Evolutionary conservation across 2,888 invertebrate genomes (phyloP), one percentile per base, ranked within the genome.

Genomic region (Melieria picta): DNA sequence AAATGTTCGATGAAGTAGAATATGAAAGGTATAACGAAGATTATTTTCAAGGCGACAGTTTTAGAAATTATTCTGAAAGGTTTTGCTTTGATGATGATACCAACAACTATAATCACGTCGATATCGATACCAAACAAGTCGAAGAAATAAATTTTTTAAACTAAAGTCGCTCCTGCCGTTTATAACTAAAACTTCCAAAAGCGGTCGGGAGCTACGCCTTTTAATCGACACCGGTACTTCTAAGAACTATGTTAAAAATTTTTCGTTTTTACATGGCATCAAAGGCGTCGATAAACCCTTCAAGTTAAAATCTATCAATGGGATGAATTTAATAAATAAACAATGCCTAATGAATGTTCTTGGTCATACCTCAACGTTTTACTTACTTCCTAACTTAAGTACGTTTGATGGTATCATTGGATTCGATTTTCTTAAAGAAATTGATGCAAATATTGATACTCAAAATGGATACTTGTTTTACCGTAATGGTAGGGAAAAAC

Each of bases 181-280:
- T 30, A 13, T 56, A 10, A 13, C 56, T 56, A 30, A 10, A 7
- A 69, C 66, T 11, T 13, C 9, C 5, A 30, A 10, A 11, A 61
- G 45, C 30, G 60, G 60, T 11, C 43, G 13, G 60, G 45, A 61
- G 45, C 60, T 63, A 69, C 69, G 64, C 45, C 68, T 74, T 60
- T 64, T 65, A 50, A 62, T 74, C 16, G 75, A 75, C 43, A 64
- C 64, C 42, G 70, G 73, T 47, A 56, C 71, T 13, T 47, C 70
- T 4, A 74, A 74, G 73, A 75, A 65, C 61, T 75, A 74, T 62
- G 65, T 74, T 1, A 73, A n/a, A 57, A 50, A 72, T 16, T 6
- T 71, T 61, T 30, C 45, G 13, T 61, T 61, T 11, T 46, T 61
- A 7, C 45, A 50, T 6, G 48, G 48, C 7, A 42, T 75, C 1